Base-by-base conservation (phyloP, 2,113 vertebrate genomes). In the Lophochroa leadbeateri region DNA sequence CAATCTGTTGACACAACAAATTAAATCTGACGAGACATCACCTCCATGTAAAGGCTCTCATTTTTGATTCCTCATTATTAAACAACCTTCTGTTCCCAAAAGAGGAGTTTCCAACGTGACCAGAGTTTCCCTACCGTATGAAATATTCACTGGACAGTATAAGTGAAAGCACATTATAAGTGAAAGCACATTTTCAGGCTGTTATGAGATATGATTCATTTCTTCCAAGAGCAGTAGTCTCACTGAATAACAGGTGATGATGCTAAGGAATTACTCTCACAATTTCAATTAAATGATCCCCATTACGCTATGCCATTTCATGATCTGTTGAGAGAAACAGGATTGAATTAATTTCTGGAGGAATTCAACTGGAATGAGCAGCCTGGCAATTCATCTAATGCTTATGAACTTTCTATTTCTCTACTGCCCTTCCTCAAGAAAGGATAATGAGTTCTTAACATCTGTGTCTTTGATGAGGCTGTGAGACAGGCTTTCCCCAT, bases 341-440 rank as follows among this genome's bases (percentile, higher is more conserved):
- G 81, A 75, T 92, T 92, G 85, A 94, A 96, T 96, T 96, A 93
- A 91, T 96, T 96, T 89, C 77, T 89, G 81, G 52, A 72, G 63
- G 69, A 95, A 94, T 92, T 96, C 88, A 88, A 1, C 50, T 93
- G 95, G 94, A 95, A 86, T 82, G 72, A 95, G 44, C 44, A 83
- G 88, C 84, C 80, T 93, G 57, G 47, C 52, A 75, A 72, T 91
- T 96, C 37, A 33, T 69, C 61, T 94, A 53, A 79, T 23, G 86
- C 57, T 74, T 85, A 82, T 76, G 84, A 90, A 87, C 76, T 94
- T 92, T 71, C 35, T 75, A 57, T 87, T 95, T 88, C 53, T 89
- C 31, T 77, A 6, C 64, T 95, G 65, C 88, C 82, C 68, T 92
- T 91, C 63, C 71, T 43, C 83, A 82, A 70, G 74, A 64, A 87